Conservation (phyloP, 23 tunicate species). For the Trididemnum clinides region DNA sequence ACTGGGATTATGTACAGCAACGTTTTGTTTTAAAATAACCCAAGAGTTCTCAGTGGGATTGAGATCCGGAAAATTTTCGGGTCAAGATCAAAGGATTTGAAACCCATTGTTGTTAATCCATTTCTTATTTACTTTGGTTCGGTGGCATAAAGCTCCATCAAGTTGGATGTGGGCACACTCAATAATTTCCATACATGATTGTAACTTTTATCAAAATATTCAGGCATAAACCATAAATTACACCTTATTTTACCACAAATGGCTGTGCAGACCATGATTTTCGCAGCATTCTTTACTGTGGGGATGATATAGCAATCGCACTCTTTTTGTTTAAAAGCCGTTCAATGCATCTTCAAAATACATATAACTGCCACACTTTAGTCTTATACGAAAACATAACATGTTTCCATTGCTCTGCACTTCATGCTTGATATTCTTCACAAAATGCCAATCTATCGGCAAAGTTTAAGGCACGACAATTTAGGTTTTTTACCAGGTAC, state of each 20-base stretch:
- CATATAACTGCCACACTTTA: not conserved
- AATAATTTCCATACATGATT: not conserved
- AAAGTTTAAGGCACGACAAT: not conserved
- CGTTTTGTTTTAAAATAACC: not conserved
- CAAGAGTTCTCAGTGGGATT: conserved; percentile 11
- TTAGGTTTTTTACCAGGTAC: not conserved
- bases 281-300: not conserved
- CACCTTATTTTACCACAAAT: not conserved
- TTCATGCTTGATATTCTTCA: conserved; percentile 16
- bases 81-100: not conserved
- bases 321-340: not conserved
- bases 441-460: not conserved
- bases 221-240: not conserved
- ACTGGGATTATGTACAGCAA: not conserved
- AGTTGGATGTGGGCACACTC: not conserved
- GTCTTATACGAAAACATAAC: conserved; percentile 13
- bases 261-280: not conserved
- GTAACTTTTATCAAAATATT: not conserved
- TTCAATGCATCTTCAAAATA: not conserved
- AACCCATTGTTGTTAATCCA: not conserved
- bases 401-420: conserved; percentile 12
- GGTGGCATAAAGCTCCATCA: not conserved
- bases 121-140: not conserved
- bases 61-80: conserved; percentile 14
- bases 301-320: not conserved